phyloP scores from a whole-genome alignment of 2,888 invertebrate genomes.

The Torymus texanus region DNA sequence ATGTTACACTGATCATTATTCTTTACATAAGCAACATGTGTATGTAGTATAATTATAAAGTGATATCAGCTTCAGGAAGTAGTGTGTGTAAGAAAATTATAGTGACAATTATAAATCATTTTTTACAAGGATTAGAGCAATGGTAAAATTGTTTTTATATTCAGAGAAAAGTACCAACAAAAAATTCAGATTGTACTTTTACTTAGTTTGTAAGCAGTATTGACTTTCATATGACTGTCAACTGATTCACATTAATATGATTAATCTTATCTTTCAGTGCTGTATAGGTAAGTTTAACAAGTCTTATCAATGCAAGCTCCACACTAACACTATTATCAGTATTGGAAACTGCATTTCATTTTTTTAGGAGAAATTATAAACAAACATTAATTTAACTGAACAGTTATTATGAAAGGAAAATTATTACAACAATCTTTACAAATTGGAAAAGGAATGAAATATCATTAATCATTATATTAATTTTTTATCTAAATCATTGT shows the following conservation, averaged over 20 bases:
- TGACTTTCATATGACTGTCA: conserved; percentile 12
- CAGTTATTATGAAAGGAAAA: too few relatives aligned
- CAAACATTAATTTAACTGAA: too few relatives aligned
- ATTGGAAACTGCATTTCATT: too few relatives aligned
- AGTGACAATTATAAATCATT: conserved; percentile 42
- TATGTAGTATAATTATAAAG: conserved; percentile 44
- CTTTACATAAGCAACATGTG: conserved; percentile 45
- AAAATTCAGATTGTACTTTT: conserved; percentile 33
- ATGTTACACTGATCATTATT: conserved; percentile 43
- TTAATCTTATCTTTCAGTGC: too few relatives aligned
- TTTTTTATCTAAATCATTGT: too few relatives aligned
- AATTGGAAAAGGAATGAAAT: too few relatives aligned
- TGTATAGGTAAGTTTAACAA: too few relatives aligned
- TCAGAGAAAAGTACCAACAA: conserved; percentile 7
- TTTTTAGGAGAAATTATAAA: too few relatives aligned
- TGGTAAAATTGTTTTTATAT: conserved; percentile 18
- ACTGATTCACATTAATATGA: not conserved
- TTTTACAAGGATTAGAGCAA: conserved; percentile 45
- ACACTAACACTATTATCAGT: too few relatives aligned
- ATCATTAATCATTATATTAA: too few relatives aligned
- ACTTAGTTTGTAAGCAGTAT: not conserved
- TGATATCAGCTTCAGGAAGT: conserved; percentile 52
- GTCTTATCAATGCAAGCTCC: too few relatives aligned
- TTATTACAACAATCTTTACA: too few relatives aligned
- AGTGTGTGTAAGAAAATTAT: conserved; percentile 36